A percentile compares a stretch with the other conserved stretches of the same genome.
Conservation (phyloP, 1,140 invertebrate genomes). For the Papilio polyxenes region DNA sequence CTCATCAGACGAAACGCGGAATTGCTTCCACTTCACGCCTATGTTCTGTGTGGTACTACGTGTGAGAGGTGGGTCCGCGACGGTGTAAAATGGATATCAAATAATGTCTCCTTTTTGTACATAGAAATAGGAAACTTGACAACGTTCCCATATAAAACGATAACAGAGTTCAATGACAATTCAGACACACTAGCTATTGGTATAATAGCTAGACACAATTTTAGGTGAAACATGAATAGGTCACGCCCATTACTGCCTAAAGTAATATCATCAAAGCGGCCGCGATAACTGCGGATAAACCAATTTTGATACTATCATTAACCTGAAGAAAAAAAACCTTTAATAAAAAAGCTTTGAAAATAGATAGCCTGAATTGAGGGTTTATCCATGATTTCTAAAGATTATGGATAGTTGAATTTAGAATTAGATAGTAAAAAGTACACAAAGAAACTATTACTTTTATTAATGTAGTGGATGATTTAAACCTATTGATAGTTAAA, state of each 20-base stretch:
- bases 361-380: no score
- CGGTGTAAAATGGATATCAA: no score
- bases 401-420: no score
- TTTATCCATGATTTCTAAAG: no score
- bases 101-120: no score
- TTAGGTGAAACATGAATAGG: conserved; percentile 14
- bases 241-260: conserved; percentile 22
- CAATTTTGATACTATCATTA: conserved; percentile 11
- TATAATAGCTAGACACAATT: conserved; percentile 13
- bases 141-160: no score
- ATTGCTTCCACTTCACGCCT: no score
- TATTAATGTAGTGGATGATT: background rate
- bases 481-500: background rate
- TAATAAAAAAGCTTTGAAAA: background rate
- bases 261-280: background rate
- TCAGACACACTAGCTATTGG: conserved; percentile 22
- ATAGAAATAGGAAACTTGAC: no score
- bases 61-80: no score
- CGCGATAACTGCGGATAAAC: conserved; percentile 25
- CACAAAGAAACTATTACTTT: no score
- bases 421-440: background rate
- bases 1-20: no score
- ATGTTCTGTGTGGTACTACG: no score
- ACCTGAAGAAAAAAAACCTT: background rate
- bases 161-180: background rate